Base-by-base conservation (phyloP, 2,113 vertebrate species). In the Thryonomys swinderianus region DNA sequence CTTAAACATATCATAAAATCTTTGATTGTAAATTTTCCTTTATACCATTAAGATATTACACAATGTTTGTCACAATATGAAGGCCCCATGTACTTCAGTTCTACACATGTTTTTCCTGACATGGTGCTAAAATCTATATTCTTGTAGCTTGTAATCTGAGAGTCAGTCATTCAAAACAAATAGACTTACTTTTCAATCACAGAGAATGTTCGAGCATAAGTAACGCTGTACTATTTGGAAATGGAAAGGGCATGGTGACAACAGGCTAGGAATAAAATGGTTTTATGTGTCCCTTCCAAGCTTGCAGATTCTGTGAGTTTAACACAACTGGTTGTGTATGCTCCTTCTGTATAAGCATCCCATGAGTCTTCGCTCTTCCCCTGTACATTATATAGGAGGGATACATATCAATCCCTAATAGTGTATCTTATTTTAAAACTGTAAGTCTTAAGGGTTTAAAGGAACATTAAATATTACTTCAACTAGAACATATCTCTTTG, bases 1-100 rank as follows among this genome's bases (percentile, higher is more conserved):
- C 32, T 79, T 94, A 86, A 88, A 32, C 30, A 91, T 45, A 74
- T 55, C 85, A 48, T 95, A 34, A 67, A 80, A 53, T 95, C 20
- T 61, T 80, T 95, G 45, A 85, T 53, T 66, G 61, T 14, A 62
- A 23, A 34, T 55, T 81, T 89, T 40, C 37, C 27, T 86, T 76
- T 69, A 73, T 57, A 18, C 25, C 71, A 32, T 73, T 66, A 88
- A 79, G 66, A 88, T 74, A 81, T 17, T 82, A 34, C 18, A 21
- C 27, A 51, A 55, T 69, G 8, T 82, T 86, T 86, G 51, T n/a
- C 53, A 86, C 34, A 57, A 82, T 82, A 27, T 45, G 4, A n/a
- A 37, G 62, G 61, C 9, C 81, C 67, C 48, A 20, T 64, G 59
- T 34, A n/a, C 64, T 67, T 81, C 37, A 89, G 34, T 82, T 85